Evolutionary conservation across 2,888 invertebrate genomes (phyloP), one percentile per base, ranked within the genome.

Genomic region (Lepidocyrtoides sp.): DNA sequence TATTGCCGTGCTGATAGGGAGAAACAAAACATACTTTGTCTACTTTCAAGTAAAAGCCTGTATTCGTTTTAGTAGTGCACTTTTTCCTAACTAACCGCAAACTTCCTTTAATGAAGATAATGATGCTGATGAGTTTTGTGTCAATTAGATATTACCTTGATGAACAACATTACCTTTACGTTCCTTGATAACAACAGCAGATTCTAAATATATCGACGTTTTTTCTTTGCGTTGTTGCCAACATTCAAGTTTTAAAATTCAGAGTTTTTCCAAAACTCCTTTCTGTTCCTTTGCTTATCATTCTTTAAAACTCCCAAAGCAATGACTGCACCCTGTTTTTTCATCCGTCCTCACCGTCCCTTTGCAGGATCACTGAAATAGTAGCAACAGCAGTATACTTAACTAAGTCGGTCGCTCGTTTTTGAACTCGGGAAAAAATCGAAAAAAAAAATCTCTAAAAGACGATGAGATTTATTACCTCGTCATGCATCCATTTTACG

Each of bases 51-150:
- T 23, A n/a, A n/a, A n/a, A n/a, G n/a, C n/a, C n/a, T n/a, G n/a
- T n/a, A n/a, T n/a, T n/a, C n/a, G n/a, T n/a, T n/a, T n/a, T n/a
- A n/a, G n/a, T n/a, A n/a, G n/a, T n/a, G n/a, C n/a, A n/a, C n/a
- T n/a, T n/a, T n/a, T 44, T 60, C 23, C 26, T 60, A n/a, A 29
- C n/a, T 32, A 66, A 66, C 66, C 66, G 32, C 66, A 66, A 66
- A 32, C 66, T 32, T 32, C 66, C 32, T 91, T 90, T 85, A 85
- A 92, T 93, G 93, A 92, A 91, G 87, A 91, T 91, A 89, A 75
- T 75, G 75, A 75, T 75, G 48, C 75, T 75, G 48, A 44, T 75
- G 75, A 75, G 41, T 23, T 1, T 41, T 69, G 89, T 92, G 92
- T 92, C 23, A 77, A 51, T 44, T 51, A 77, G 51, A 26, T 29